Conservation (phyloP, 2,888 invertebrate genomes). For the Pheosia gnoma region DNA sequence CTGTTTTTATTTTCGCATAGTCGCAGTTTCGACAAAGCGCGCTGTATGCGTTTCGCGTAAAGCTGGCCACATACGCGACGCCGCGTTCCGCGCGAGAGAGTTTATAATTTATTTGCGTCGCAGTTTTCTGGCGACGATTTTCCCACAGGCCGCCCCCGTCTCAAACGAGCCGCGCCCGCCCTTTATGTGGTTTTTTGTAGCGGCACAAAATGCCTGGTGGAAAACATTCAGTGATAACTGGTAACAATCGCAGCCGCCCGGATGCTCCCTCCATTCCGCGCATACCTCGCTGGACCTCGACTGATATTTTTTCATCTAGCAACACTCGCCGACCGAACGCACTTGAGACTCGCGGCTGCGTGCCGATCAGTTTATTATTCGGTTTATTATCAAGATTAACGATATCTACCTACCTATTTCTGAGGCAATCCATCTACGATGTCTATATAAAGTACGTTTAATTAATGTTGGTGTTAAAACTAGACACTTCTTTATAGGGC, state of each 20-base stretch:
- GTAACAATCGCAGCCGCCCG: slow-evolving; percentile 83
- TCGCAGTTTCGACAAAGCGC: slow-evolving; percentile 63
- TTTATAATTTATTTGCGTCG: slow-evolving; percentile 82
- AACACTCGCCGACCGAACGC: slow-evolving; percentile 54
- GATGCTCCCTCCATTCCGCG: slow-evolving; percentile 81
- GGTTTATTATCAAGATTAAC: background rate
- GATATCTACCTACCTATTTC: background rate
- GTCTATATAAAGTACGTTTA: background rate
- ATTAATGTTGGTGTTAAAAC: background rate
- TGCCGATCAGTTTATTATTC: slow-evolving; percentile 40
- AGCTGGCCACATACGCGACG: slow-evolving; percentile 51
- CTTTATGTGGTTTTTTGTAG: slow-evolving; percentile 83
- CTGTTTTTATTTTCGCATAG: slow-evolving; percentile 42
- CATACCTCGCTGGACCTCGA: slow-evolving; percentile 75
- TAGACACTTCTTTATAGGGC: too few species aligned
- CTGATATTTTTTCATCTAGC: slow-evolving; percentile 79
- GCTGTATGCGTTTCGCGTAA: slow-evolving; percentile 60
- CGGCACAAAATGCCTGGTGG: slow-evolving; percentile 80
- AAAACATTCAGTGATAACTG: slow-evolving; percentile 84
- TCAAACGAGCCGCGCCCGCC: slow-evolving; percentile 82
- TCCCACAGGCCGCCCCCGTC: slow-evolving; percentile 81
- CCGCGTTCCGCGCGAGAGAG: slow-evolving; percentile 76
- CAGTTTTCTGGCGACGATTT: slow-evolving; percentile 83
- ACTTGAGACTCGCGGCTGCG: slow-evolving; percentile 54
- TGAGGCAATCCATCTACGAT: background rate